Conservation (phyloP, 2,888 invertebrate species). For the Gymnocheta viridis region DNA sequence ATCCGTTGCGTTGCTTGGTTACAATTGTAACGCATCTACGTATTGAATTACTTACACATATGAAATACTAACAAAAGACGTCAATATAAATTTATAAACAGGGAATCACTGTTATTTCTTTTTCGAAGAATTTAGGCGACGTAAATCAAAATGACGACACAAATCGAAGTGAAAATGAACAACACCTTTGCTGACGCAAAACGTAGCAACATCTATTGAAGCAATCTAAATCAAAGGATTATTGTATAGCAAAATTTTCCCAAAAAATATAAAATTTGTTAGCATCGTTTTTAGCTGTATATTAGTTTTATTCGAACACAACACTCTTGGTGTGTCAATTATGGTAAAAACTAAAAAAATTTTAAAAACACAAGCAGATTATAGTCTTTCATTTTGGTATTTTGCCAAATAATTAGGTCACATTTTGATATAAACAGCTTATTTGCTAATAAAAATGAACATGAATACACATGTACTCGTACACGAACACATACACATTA, state of each 20-base stretch:
- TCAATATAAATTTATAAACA: too few species aligned
- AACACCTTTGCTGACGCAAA: too few species aligned
- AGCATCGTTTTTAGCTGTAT: not conserved
- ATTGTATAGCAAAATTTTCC: not conserved
- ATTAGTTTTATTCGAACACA: conserved; percentile 4
- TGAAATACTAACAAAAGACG: too few species aligned
- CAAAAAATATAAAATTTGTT: not conserved
- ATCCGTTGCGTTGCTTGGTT: too few species aligned
- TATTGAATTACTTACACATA: too few species aligned
- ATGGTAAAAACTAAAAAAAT: conserved; percentile 22
- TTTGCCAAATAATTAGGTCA: conserved; percentile 56
- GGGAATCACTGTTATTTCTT: too few species aligned
- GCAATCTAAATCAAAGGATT: not conserved
- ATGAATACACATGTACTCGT: not conserved
- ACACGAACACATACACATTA: not conserved
- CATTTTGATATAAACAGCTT: conserved; percentile 44
- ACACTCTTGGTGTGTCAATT: conserved; percentile 33
- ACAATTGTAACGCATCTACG: too few species aligned
- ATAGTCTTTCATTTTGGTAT: conserved; percentile 20
- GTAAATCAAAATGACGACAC: too few species aligned
- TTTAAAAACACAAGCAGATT: conserved; percentile 34
- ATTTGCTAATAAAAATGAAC: not conserved
- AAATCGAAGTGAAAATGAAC: too few species aligned
- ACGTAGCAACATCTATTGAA: too few species aligned
- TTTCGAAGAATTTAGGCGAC: too few species aligned